Percentiles rank a stretch among this genome's conserved stretches.
phyloP scores from a whole-genome alignment of 2,113 vertebrate genomes.

The Danionella cerebrum region DNA sequence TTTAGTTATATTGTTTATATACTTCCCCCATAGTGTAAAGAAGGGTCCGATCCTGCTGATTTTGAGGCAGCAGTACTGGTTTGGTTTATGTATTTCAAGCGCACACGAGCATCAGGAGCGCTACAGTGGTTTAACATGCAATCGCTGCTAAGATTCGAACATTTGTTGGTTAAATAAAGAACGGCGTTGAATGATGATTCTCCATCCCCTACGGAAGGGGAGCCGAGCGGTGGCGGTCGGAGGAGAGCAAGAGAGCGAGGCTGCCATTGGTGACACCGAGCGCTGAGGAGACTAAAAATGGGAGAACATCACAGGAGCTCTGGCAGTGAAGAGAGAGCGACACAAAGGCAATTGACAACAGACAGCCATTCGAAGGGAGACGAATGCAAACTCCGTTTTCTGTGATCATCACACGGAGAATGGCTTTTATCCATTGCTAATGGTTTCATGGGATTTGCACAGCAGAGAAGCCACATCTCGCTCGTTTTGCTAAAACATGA shows the following conservation, averaged over 20 bases:
- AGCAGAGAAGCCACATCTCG: neutral
- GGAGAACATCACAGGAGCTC: conserved; percentile 38
- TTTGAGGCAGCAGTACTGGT: too few species aligned
- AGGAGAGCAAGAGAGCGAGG: conserved; percentile 53
- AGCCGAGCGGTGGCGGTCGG: conserved; percentile 42
- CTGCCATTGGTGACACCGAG: conserved; percentile 55
- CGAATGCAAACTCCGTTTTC: neutral
- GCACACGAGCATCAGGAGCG: too few species aligned
- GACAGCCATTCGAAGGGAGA: conserved; percentile 18
- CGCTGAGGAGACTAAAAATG: conserved; percentile 46
- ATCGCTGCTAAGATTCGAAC: too few species aligned
- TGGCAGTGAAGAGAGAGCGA: conserved; percentile 30
- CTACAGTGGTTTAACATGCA: too few species aligned
- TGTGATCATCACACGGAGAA: conserved; percentile 45
- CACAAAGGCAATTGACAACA: conserved; percentile 13
- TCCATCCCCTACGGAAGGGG: conserved; percentile 52
- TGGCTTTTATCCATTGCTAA: conserved; percentile 19
- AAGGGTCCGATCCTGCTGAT: too few species aligned
- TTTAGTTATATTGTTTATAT: too few species aligned
- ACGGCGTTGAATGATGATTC: conserved; percentile 10
- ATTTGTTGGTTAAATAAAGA: too few species aligned
- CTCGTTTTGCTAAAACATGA: conserved; percentile 31
- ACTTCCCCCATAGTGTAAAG: too few species aligned
- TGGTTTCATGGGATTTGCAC: neutral
- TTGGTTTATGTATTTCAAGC: too few species aligned